A percentile compares a stretch with the other conserved stretches of the same genome.
Evolutionary conservation across 2,888 invertebrate species (phyloP).

Genomic region (Epirrhoe alternata): DNA sequence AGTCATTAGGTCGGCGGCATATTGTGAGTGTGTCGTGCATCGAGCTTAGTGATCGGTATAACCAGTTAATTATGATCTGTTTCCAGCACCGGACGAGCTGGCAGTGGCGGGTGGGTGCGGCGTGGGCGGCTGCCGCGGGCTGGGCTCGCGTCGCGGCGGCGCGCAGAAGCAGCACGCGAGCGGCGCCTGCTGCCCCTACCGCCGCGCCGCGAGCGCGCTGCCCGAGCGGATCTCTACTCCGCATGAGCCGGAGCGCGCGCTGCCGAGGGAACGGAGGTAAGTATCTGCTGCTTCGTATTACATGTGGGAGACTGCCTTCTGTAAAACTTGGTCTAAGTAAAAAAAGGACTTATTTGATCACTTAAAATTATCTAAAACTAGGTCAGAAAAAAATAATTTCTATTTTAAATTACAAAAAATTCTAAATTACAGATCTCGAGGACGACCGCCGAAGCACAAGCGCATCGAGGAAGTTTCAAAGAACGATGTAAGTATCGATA

Average conservation of each 20-base stretch:
- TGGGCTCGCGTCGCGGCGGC: conserved; percentile 94
- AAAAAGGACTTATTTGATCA: too few species aligned
- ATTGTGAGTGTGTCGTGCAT: too few species aligned
- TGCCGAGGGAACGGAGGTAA: conserved; percentile 81
- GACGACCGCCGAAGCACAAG: conserved; percentile 78
- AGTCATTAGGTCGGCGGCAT: too few species aligned
- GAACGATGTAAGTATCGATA: conserved; percentile 63
- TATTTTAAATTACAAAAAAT: neutral
- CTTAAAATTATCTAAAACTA: too few species aligned
- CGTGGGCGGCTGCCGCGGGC: conserved; percentile 94
- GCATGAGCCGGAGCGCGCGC: conserved; percentile 64
- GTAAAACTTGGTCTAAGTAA: too few species aligned
- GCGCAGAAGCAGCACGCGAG: conserved; percentile 90
- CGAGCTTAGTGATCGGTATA: too few species aligned
- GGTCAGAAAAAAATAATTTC: too few species aligned
- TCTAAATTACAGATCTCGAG: conserved; percentile 56
- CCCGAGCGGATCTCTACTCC: conserved; percentile 44
- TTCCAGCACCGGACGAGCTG: conserved; percentile 80
- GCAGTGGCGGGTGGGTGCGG: conserved; percentile 89
- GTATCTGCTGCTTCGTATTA: neutral
- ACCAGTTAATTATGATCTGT: neutral
- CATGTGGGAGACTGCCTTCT: too few species aligned
- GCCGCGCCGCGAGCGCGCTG: conserved; percentile 50
- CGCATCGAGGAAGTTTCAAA: conserved; percentile 71
- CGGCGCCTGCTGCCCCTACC: conserved; percentile 91